These are phyloP conservation scores for Spatulosminthurus flaviceps DNA, from an alignment of 2,888 invertebrate species.

Conservation along the genomic window DNA sequence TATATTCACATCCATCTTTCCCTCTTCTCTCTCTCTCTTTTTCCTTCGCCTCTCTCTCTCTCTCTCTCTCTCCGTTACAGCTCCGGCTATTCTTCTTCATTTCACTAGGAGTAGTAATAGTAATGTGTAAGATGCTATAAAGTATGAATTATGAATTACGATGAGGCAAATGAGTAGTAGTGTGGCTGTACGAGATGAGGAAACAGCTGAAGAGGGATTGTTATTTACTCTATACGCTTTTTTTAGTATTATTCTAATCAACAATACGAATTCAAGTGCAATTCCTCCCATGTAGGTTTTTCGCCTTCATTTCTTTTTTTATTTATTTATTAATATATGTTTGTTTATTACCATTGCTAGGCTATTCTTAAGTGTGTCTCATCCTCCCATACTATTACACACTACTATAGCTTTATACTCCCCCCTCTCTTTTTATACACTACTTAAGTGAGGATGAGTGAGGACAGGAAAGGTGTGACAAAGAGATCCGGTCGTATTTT, in stretches of 20 bases:
- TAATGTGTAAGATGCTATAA: too few species aligned
- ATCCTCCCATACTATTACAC: neutral
- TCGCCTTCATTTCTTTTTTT: too few species aligned
- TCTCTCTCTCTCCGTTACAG: neutral
- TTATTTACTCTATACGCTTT: too few species aligned
- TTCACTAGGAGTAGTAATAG: too few species aligned
- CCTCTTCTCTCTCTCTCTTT: neutral
- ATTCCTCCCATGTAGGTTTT: neutral
- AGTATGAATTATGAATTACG: conserved; percentile 37
- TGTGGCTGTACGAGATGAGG: neutral
- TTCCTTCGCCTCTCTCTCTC: conserved; percentile 8
- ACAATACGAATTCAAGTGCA: conserved; percentile 23
- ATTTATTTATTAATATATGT: too few species aligned
- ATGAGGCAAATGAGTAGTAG: neutral
- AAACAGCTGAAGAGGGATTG: conserved; percentile 8
- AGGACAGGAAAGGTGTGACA: conserved; percentile 45
- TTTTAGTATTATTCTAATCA: neutral
- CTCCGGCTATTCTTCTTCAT: conserved; percentile 22
- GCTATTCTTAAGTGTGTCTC: neutral
- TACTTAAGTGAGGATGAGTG: too few species aligned
- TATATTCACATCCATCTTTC: conserved; percentile 34
- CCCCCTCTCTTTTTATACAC: too few species aligned
- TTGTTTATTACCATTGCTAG: too few species aligned
- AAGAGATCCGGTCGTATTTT: conserved; percentile 40
- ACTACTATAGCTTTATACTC: too few species aligned